Evolutionary conservation across 2,888 invertebrate species (phyloP).

Genomic region (Epinotia ramella): DNA sequence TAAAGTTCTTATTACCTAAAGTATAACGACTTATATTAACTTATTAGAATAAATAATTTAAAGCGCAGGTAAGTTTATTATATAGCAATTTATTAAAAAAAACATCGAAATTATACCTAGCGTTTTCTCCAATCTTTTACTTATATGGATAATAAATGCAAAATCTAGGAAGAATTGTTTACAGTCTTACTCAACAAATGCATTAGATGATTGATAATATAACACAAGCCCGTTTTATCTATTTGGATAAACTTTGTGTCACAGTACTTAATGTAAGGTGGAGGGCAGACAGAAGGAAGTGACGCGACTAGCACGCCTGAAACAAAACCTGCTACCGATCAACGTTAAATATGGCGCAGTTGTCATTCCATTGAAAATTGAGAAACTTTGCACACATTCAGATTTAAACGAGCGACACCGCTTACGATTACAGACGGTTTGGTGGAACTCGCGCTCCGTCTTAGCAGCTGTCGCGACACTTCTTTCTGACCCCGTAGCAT

Average conservation of each 20-base stretch:
- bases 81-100: background rate
- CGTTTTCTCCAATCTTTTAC: slow-evolving; percentile 5
- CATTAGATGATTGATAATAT: background rate
- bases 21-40: slow-evolving; percentile 25
- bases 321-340: too few species aligned
- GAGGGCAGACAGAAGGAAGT: too few species aligned
- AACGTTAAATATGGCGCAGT: too few species aligned
- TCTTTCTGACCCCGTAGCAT: too few species aligned
- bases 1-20: slow-evolving; percentile 37
- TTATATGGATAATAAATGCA: slow-evolving; percentile 40
- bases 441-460: too few species aligned
- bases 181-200: background rate
- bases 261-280: too few species aligned
- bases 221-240: background rate
- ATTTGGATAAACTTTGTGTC: background rate
- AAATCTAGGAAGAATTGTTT: slow-evolving; percentile 25
- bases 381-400: too few species aligned
- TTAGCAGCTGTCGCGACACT: too few species aligned
- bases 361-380: too few species aligned
- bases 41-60: slow-evolving; percentile 32
- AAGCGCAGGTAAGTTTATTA: slow-evolving; percentile 25
- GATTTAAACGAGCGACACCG: too few species aligned
- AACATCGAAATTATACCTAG: background rate
- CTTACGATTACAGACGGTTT: too few species aligned
- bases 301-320: too few species aligned